Base-by-base conservation (phyloP, 2,797 vertebrate genomes). In the Clarias platycephalus region DNA sequence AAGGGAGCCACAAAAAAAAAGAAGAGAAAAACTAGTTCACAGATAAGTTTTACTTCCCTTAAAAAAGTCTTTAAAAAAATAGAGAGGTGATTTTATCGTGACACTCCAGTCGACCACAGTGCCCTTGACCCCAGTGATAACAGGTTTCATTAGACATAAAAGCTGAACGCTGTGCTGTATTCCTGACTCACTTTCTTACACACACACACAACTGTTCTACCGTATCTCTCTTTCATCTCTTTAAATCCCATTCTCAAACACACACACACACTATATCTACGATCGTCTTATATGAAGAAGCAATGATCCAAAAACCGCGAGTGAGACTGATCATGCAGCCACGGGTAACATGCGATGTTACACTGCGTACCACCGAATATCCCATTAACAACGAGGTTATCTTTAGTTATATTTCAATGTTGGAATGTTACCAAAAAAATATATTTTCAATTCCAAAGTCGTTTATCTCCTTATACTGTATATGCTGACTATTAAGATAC, bases 41-140 rank as follows among this genome's bases (percentile, higher is more conserved):
- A 71, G 64, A 80, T 92, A 34, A 82, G 31, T 84, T 87, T 86
- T 80, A 83, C 86, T 84, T 78, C 83, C 53, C 70, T 68, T 49
- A 68, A 74, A 49, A 9, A 72, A 18, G n/a, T 28, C 37, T 74
- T 74, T 62, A 63, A 55, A 85, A 88, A 85, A 81, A 66, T n/a
- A 0, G 28, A 85, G 82, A 89, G 86, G 86, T 84, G 89, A 90
- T 92, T 84, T 91, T 90, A 94, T 92, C 92, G 16, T 22, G 78
- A 89, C 86, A 58, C 49, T 81, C 37, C 9, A 89, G 86, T 83
- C 83, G 87, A 79, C 80, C 84, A 86, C 83, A 84, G 87, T 83
- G 71, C 68, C 90, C 88, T 91, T 92, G 87, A 91, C 93, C 88
- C 89, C 86, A 86, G 77, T 88, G 90, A 91, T 89, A 92, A 49